Percentiles rank a stretch among this genome's conserved stretches.
phyloP scores from a whole-genome alignment of 2,888 invertebrate genomes.

The Ferdinandea cuprea region DNA sequence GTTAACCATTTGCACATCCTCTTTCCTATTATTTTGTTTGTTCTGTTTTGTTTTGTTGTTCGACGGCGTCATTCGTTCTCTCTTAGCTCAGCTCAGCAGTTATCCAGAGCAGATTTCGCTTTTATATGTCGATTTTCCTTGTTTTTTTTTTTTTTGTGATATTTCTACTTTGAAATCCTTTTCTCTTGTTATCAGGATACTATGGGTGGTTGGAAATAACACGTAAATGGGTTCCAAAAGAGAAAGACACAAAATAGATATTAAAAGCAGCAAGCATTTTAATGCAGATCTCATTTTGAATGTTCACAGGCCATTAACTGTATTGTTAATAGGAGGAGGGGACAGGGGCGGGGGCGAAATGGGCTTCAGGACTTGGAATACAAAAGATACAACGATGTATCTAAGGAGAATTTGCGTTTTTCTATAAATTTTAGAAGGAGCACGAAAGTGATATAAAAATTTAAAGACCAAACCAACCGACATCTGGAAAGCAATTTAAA shows the following conservation, averaged over 20 bases:
- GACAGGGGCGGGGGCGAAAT: no score
- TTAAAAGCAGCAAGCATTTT: conserved; percentile 73
- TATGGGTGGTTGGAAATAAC: neutral
- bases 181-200: conserved; percentile 50
- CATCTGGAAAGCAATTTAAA: neutral
- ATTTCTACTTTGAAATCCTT: conserved; percentile 25
- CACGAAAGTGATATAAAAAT: neutral
- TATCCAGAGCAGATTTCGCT: conserved; percentile 62
- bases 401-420: conserved; percentile 10
- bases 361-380: no score
- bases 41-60: conserved; percentile 3
- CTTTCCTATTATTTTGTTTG: neutral
- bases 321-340: conserved; percentile 45
- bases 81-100: conserved; percentile 38
- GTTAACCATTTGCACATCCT: conserved; percentile 70
- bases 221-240: conserved; percentile 17
- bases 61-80: conserved; percentile 1
- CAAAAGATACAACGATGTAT: conserved; percentile 46
- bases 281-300: conserved; percentile 73
- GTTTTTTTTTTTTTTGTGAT: neutral
- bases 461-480: neutral
- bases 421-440: neutral
- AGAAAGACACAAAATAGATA: conserved; percentile 50
- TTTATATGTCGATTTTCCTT: conserved; percentile 42
- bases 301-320: conserved; percentile 74